Evolutionary conservation across 1,140 invertebrate species (phyloP), one percentile per base, ranked within the genome.

Genomic region (Pinna nobilis): DNA sequence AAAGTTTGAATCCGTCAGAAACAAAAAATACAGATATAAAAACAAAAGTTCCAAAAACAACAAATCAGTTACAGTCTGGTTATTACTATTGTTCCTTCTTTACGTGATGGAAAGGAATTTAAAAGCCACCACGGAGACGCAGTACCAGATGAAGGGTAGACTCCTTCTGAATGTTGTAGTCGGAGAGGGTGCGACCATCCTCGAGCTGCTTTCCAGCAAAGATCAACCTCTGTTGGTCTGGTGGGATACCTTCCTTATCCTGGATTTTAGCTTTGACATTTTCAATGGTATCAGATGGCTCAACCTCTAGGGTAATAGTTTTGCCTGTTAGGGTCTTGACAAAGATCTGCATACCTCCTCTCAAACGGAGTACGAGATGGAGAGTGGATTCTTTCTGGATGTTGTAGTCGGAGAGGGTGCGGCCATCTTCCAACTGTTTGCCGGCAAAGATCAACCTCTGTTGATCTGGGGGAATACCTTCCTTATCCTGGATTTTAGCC

Each of bases 231-330:
- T 87, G 86, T 68, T 86, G 86, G 76, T 86, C 83, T 68, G 83
- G 79, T 30, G 84, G 80, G 70, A 86, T 82, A 47, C 84, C 84
- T 82, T 63, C 65, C 37, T 75, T 67, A 33, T 74, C 93, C 89
- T 97, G 95, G 84, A 97, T 96, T 86, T 97, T 96, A 28, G 95
- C 93, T 88, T 97, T 97, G 2, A 97, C 95, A 94, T 97, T 96
- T 90, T 97, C 95, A 87, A 97, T 97, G 32, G 95, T 96, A 87
- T 97, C 95, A 13, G 94, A 95, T 1, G 94, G 92, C 86, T 97
- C 95, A 79, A 97, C 96, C 91, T 97, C 96, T 81, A 97, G 93
- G 80, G 96, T 91, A 72, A 91, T 90, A 53, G 91, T 92, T 67
- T 92, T 91, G 7, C 91, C 90, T 49, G 89, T 90, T 1, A 91